These are phyloP conservation scores for Potamilus streckersoni DNA, from an alignment of 1,140 invertebrate genomes.

Conservation along the genomic window DNA sequence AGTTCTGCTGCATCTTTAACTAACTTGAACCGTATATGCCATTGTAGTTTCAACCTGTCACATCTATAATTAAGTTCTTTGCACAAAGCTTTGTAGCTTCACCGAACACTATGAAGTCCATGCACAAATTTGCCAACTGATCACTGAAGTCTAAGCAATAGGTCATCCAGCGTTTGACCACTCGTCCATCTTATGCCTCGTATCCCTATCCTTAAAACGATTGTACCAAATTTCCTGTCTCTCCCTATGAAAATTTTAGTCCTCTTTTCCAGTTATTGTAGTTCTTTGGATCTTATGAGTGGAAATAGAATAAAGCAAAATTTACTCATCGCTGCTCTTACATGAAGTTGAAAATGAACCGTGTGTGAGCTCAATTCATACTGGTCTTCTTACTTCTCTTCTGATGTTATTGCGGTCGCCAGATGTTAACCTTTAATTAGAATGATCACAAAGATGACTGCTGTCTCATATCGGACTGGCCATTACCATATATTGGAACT, in stretches of 20 bases:
- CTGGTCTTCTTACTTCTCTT: background rate
- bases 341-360: background rate
- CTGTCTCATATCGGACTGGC: no score
- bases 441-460: no score
- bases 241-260: constrained; percentile 28
- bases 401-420: no score
- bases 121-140: constrained; percentile 28
- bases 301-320: background rate
- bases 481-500: no score
- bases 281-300: background rate
- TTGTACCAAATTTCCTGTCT: constrained; percentile 29
- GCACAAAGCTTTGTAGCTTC: constrained; percentile 14
- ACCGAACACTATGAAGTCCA: constrained; percentile 6
- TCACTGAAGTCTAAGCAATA: constrained; percentile 29
- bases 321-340: background rate
- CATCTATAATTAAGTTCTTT: constrained; percentile 27
- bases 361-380: background rate
- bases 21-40: constrained; percentile 25
- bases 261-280: background rate
- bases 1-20: constrained; percentile 8
- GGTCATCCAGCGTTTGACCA: constrained; percentile 17
- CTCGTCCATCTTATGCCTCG: constrained; percentile 13
- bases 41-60: constrained; percentile 23
- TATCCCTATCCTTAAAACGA: background rate
- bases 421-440: no score